These are phyloP conservation scores for Pristionchus maxplancki DNA, from an alignment of 2,888 invertebrate species.

Conservation along the genomic window DNA sequence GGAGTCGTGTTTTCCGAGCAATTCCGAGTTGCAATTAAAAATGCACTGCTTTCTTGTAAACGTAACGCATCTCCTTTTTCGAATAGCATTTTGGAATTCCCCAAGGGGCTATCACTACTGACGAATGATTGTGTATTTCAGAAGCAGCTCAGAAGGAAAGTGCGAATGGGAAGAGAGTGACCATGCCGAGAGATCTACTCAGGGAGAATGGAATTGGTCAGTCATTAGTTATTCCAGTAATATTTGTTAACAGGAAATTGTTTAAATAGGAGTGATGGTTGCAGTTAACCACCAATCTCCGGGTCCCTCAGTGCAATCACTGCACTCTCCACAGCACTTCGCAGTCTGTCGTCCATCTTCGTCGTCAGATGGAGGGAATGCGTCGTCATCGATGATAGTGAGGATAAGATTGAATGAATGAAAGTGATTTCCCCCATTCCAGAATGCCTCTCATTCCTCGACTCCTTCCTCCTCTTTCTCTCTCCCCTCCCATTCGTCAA, in stretches of 20 bases:
- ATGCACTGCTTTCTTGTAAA: no score
- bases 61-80: no score
- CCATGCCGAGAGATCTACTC: constrained; percentile 7
- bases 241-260: no score
- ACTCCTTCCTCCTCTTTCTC: background rate
- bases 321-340: background rate
- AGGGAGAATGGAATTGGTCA: background rate
- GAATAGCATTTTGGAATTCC: background rate
- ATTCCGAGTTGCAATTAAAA: no score
- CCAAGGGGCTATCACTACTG: background rate
- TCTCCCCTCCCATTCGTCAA: no score
- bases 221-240: background rate
- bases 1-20: no score
- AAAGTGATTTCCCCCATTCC: background rate
- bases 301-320: background rate
- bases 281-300: background rate
- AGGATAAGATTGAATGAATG: background rate
- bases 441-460: background rate
- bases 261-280: no score
- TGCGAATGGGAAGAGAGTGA: constrained; percentile 40
- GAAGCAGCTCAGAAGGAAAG: constrained; percentile 29
- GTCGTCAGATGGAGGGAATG: background rate
- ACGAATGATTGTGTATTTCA: background rate
- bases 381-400: background rate
- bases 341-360: background rate